Evolutionary conservation across 2,888 invertebrate species (phyloP).

Genomic region (Sphaerophoria rueppellii): DNA sequence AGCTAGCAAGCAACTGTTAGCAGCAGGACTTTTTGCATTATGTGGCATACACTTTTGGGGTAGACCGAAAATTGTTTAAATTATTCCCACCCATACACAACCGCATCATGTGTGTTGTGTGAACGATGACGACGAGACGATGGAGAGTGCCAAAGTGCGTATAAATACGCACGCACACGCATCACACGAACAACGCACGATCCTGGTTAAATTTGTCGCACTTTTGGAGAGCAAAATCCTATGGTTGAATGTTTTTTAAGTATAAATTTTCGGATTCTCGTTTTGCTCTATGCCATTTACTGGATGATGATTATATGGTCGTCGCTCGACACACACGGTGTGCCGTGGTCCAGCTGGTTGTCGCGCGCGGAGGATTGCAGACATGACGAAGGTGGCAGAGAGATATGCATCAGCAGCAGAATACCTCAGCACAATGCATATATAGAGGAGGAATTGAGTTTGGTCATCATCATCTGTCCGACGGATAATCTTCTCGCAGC

Average conservation of each 20-base stretch:
- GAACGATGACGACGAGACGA: constrained; percentile 33
- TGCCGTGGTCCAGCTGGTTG: too few species aligned
- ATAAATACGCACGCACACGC: too few species aligned
- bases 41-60: constrained; percentile 74
- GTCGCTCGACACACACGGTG: too few species aligned
- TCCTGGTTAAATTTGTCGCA: constrained; percentile 69
- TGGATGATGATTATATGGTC: background rate
- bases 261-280: constrained; percentile 6
- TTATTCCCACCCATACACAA: constrained; percentile 72
- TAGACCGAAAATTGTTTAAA: constrained; percentile 74
- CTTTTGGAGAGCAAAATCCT: constrained; percentile 66
- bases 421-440: background rate
- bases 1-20: constrained; percentile 52
- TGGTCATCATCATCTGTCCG: constrained; percentile 27
- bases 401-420: background rate
- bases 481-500: constrained; percentile 56
- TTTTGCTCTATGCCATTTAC: background rate
- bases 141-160: constrained; percentile 55
- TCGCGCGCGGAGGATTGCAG: too few species aligned
- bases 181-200: constrained; percentile 57
- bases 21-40: constrained; percentile 73
- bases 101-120: constrained; percentile 67
- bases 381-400: background rate
- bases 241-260: constrained; percentile 41
- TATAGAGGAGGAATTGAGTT: background rate